Base-by-base conservation (phyloP, 2,113 vertebrate species). In the Mobula hypostoma region DNA sequence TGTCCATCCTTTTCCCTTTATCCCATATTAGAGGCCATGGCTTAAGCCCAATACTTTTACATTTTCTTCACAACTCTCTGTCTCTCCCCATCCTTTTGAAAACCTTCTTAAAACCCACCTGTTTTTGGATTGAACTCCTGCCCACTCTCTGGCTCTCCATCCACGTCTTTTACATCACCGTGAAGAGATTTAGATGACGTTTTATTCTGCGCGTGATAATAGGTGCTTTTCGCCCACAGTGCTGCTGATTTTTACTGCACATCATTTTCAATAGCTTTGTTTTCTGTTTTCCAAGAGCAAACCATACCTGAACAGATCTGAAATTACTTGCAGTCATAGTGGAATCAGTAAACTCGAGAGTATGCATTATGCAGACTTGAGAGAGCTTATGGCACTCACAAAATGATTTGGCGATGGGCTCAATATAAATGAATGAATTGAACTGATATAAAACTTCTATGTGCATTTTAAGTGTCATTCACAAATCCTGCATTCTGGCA, bases 401-500 rank as follows among this genome's bases (percentile, higher is more conserved):
- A 61, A 19, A 63, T 19, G 29, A 66, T 68, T 88, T 90, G 85
- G 61, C 19, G 29, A 17, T 63, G 15, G 7, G 21, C 21, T 63
- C 83, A n/a, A 29, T 32, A 61, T 32, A 66, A 2, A n/a, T 36
- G 85, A 90, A 66, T 90, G 61, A 90, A 90, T 32, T 29, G n/a
- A 32, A 66, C 12, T 17, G 61, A 15, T 66, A 19, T 17, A 32
- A 66, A 68, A n/a, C 61, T 29, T 88, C 14, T 0, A 29, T 32
- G 61, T 66, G 63, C 61, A 66, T 85, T 85, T 58, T 85, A 9
- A 61, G 56, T 58, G 24, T 27, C 21, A 85, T 90, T 90, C 85
- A 90, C 85, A 90, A 63, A 90, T 90, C 29, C 61, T 90, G n/a
- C n/a, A 32, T 66, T 90, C 12, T 32, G 61, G n/a, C 61, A 90